These are phyloP conservation scores for Bombus superbus DNA, from an alignment of 1,140 invertebrate genomes.

Conservation along the genomic window DNA sequence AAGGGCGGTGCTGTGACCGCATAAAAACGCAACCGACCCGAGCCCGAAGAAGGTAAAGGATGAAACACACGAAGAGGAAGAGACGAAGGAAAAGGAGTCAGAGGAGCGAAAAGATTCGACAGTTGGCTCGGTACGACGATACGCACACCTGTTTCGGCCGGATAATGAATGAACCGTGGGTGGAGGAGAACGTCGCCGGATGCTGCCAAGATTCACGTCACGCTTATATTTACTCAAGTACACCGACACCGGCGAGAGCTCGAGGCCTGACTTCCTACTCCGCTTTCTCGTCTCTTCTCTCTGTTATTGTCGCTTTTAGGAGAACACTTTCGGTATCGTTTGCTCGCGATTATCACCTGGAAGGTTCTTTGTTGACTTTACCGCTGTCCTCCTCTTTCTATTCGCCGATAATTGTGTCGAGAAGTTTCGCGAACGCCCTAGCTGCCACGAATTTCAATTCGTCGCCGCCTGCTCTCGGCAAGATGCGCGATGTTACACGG, in stretches of 20 bases:
- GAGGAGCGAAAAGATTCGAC: not conserved
- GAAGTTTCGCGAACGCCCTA: not conserved
- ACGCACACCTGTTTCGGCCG: constrained; percentile 74
- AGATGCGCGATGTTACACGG: no score
- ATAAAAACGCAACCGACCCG: no score
- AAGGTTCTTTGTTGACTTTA: constrained; percentile 16
- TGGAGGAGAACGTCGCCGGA: constrained; percentile 62
- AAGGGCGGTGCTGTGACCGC: not conserved
- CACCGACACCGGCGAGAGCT: constrained; percentile 58
- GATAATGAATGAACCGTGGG: constrained; percentile 76
- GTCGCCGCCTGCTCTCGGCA: not conserved
- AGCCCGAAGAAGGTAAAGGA: no score
- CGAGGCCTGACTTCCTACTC: constrained; percentile 12
- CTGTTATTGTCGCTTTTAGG: constrained; percentile 20
- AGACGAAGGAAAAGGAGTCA: not conserved
- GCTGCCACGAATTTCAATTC: constrained; percentile 1
- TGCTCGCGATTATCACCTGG: constrained; percentile 3
- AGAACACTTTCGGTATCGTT: constrained; percentile 41
- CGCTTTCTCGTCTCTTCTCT: constrained; percentile 15
- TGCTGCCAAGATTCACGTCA: constrained; percentile 76
- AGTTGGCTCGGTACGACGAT: constrained; percentile 53
- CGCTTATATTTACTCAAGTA: constrained; percentile 77
- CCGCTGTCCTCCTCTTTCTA: no score
- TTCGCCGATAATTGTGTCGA: not conserved
- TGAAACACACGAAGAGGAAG: no score